Percentiles rank a stretch among this genome's conserved stretches.
Conservation (phyloP, 2,888 invertebrate genomes). For the Oegoconia quadripuncta region DNA sequence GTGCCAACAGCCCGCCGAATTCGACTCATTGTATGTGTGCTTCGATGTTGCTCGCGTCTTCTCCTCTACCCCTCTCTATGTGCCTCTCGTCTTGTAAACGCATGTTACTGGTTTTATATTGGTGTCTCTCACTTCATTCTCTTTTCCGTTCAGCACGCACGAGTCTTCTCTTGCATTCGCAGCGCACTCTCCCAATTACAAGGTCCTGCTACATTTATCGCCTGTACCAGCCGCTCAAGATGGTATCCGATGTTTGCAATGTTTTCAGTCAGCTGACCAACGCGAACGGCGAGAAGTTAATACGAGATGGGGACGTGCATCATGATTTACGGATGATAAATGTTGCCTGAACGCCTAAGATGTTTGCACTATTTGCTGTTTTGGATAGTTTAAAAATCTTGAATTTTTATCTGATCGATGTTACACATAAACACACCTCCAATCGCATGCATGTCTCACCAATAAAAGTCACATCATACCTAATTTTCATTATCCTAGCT, state of each 20-base stretch:
- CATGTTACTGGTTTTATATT: constrained; percentile 68
- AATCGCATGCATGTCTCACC: constrained; percentile 66
- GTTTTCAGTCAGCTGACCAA: constrained; percentile 6
- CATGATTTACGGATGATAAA: constrained; percentile 42
- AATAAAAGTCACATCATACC: constrained; percentile 29
- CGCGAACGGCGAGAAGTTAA: constrained; percentile 3
- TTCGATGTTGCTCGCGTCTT: constrained; percentile 72
- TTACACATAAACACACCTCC: constrained; percentile 42
- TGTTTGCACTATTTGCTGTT: constrained; percentile 52
- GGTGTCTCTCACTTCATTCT: constrained; percentile 68
- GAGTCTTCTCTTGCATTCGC: constrained; percentile 68
- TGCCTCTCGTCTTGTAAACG: constrained; percentile 72
- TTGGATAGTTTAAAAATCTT: constrained; percentile 22
- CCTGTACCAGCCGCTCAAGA: constrained; percentile 33
- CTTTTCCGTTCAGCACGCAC: constrained; percentile 71
- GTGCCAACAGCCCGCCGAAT: constrained; percentile 30
- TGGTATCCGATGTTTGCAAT: constrained; percentile 24
- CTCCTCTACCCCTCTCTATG: constrained; percentile 62
- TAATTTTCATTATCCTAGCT: neutral
- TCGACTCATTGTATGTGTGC: constrained; percentile 57
- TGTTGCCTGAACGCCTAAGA: constrained; percentile 66
- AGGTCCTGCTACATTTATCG: constrained; percentile 42
- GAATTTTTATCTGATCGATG: constrained; percentile 38
- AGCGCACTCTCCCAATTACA: constrained; percentile 57
- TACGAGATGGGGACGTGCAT: constrained; percentile 19